Evolutionary conservation across 2,888 invertebrate genomes (phyloP).

Genomic region (Brachyptera putata): DNA sequence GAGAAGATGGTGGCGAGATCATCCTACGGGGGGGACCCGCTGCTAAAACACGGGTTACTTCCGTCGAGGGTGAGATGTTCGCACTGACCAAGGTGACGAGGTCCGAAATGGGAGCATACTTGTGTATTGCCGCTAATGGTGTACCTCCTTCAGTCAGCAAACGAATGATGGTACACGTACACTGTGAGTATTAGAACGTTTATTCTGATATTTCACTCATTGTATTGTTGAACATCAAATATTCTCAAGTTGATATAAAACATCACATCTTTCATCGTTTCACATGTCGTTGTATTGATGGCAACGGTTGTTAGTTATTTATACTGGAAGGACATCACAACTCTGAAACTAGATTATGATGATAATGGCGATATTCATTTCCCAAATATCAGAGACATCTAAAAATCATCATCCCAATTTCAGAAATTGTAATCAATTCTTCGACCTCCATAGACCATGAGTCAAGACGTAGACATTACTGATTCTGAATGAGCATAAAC

Average conservation of each 20-base stretch:
- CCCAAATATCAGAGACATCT: no score
- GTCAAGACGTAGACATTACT: no score
- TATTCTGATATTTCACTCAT: neutral
- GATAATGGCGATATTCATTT: no score
- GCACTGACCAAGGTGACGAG: constrained; percentile 80
- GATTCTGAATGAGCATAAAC: no score
- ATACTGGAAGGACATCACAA: no score
- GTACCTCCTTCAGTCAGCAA: constrained; percentile 87
- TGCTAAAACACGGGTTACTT: constrained; percentile 68
- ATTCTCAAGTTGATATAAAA: no score
- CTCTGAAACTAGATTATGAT: no score
- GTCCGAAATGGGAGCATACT: constrained; percentile 84
- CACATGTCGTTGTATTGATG: neutral
- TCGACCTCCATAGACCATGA: no score
- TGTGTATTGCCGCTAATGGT: constrained; percentile 85
- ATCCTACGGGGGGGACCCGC: constrained; percentile 68
- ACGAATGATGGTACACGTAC: constrained; percentile 85
- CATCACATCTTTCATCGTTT: no score
- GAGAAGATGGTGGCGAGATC: constrained; percentile 81
- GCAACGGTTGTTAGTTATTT: neutral
- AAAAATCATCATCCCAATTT: no score
- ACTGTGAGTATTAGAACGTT: constrained; percentile 66
- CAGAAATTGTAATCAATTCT: no score
- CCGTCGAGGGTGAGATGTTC: constrained; percentile 74
- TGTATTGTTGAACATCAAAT: no score